A percentile compares a stretch with the other conserved stretches of the same genome.
Conservation (phyloP, 1,140 invertebrate genomes). For the Drosophila pallidifrons region DNA sequence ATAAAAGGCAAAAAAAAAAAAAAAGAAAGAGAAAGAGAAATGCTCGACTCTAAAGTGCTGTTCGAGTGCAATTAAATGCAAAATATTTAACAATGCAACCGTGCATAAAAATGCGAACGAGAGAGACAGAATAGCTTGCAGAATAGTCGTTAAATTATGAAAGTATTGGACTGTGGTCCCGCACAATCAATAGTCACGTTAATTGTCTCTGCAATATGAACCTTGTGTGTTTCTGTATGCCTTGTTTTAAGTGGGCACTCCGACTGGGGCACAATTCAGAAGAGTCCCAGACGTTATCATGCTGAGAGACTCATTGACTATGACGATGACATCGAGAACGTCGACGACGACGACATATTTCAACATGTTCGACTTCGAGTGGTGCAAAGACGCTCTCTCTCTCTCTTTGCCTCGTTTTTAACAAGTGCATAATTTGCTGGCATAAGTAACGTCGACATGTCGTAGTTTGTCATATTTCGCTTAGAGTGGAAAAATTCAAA, state of each 20-base stretch:
- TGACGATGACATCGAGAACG: conserved; percentile 8
- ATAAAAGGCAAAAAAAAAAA: conserved; percentile 19
- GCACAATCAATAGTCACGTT: conserved; percentile 51
- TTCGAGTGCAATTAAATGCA: conserved; percentile 79
- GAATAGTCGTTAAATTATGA: conserved; percentile 54
- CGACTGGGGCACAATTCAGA: conserved; percentile 18
- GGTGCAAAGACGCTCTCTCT: not conserved
- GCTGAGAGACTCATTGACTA: conserved; percentile 25
- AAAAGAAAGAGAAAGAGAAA: conserved; percentile 19
- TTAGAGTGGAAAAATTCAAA: conserved; percentile 12
- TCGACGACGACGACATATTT: conserved; percentile 31
- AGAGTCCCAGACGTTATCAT: conserved; percentile 29
- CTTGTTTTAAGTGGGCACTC: conserved; percentile 17
- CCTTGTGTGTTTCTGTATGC: conserved; percentile 7
- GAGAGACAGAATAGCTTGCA: conserved; percentile 37
- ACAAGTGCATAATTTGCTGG: conserved; percentile 46
- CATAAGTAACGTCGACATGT: conserved; percentile 40
- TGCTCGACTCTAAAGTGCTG: conserved; percentile 33
- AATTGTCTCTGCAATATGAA: conserved; percentile 49
- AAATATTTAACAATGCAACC: conserved; percentile 76
- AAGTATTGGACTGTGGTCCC: conserved; percentile 20
- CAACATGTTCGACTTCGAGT: conserved; percentile 40
- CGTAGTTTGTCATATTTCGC: conserved; percentile 36
- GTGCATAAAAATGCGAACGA: conserved; percentile 41
- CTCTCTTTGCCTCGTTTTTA: not conserved